Evolutionary conservation across 1,140 invertebrate species (phyloP), one percentile per base, ranked within the genome.

Genomic region (Sinonovacula constricta): DNA sequence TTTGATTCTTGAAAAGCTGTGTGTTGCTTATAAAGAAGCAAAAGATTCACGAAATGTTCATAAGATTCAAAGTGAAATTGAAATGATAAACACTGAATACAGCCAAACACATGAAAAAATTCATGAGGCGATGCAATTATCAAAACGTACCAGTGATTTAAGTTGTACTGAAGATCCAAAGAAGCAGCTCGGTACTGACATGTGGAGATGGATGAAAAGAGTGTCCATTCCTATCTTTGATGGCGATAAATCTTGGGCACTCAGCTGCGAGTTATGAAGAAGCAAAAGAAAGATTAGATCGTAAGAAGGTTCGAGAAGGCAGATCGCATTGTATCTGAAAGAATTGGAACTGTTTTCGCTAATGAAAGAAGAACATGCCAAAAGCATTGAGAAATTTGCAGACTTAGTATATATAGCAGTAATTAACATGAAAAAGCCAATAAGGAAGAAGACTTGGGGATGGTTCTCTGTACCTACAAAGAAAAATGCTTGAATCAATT

Each of bases 361-460:
- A 60, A 65, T 65, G 12, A 65, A 31, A 65, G 10, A 22, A 39
- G 62, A 65, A 28, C 36, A 65, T 24, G 62, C 62, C 14, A 65
- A 65, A 31, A 3, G 3, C 1, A 65, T 49, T 3, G 62, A 65
- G 49, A 39, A 45, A 49, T 65, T 45, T 45, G 62, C 39, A 24
- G 62, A 65, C 49, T 49, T 49, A 49, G 15, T 65, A 31, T 33
- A 65, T n/a, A 24, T 65, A 2, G 39, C 36, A 2, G 14, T 65
- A 4, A 28, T 67, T 33, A 67, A 67, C 26, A 22, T 67, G 33
- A 67, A 49, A 49, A 67, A 67, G 63, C 39, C 5, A 36, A 49
- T 3, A 36, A 45, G 14, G 63, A 67, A 45, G 36, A 36, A 14
- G 63, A 67, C 26, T 67, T 67, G 49, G 28, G 7, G 39, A 45